Conservation (phyloP, 2,888 invertebrate species). For the Cetonia aurata region DNA sequence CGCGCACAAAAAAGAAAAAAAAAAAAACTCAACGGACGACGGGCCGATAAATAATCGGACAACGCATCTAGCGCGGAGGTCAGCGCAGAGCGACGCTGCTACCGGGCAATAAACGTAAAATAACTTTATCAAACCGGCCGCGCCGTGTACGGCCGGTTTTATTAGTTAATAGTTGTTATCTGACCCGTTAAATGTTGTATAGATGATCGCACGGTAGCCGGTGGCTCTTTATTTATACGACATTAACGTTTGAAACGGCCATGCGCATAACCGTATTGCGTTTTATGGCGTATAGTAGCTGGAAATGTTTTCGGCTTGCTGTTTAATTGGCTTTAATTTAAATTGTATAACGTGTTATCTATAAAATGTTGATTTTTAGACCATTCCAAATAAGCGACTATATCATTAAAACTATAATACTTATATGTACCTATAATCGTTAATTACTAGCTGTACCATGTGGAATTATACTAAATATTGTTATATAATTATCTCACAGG, state of each 20-base stretch:
- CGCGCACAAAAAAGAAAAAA: neutral
- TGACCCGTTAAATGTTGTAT: constrained; percentile 26
- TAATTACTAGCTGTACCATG: too few relatives aligned
- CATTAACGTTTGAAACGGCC: neutral
- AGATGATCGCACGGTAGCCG: constrained; percentile 12
- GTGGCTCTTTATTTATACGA: neutral
- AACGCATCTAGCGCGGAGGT: constrained; percentile 9
- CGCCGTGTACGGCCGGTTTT: constrained; percentile 11
- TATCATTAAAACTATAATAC: too few relatives aligned
- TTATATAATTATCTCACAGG: too few relatives aligned
- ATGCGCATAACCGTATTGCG: neutral
- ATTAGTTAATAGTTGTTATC: constrained; percentile 30
- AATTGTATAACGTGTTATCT: too few relatives aligned
- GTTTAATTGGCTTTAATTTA: too few relatives aligned
- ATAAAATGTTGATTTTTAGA: too few relatives aligned
- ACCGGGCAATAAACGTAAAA: constrained; percentile 27
- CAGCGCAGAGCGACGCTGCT: constrained; percentile 5
- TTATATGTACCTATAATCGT: too few relatives aligned
- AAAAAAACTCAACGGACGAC: constrained; percentile 1
- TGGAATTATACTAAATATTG: too few relatives aligned
- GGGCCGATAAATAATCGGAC: constrained; percentile 25
- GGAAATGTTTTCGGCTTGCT: neutral
- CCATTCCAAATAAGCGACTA: too few relatives aligned
- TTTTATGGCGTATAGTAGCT: neutral
- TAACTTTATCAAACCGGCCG: constrained; percentile 26